phyloP scores from a whole-genome alignment of 2,888 invertebrate genomes.

The Volucella bombylans region DNA sequence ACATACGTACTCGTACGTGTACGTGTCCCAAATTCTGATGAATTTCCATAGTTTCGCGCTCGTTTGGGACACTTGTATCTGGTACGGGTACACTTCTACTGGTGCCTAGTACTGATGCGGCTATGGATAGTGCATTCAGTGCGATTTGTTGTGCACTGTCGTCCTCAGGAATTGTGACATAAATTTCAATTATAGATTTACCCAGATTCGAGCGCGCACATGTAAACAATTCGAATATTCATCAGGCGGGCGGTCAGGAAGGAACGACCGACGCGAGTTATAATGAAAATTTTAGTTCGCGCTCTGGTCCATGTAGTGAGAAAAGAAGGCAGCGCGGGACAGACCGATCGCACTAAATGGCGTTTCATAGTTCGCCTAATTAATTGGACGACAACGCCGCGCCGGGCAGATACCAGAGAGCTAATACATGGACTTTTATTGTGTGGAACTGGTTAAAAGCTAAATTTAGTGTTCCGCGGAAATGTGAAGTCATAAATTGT shows the following conservation, averaged over 20 bases:
- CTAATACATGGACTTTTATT: constrained; percentile 52
- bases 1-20: constrained; percentile 1
- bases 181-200: constrained; percentile 73
- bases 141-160: constrained; percentile 50
- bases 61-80: background rate
- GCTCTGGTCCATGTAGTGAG: constrained; percentile 45
- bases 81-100: background rate
- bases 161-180: constrained; percentile 68
- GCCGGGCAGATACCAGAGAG: constrained; percentile 18
- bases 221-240: background rate
- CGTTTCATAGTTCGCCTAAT: constrained; percentile 62
- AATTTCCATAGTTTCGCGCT: constrained; percentile 38
- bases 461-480: constrained; percentile 65
- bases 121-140: background rate
- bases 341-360: constrained; percentile 46
- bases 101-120: background rate
- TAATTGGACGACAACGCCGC: constrained; percentile 58
- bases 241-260: background rate
- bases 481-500: constrained; percentile 68
- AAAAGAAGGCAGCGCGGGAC: background rate
- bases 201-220: constrained; percentile 64
- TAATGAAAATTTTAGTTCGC: constrained; percentile 56
- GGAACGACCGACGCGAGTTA: constrained; percentile 2
- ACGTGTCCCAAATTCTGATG: constrained; percentile 61
- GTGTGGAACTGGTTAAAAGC: constrained; percentile 64